phyloP scores from a whole-genome alignment of 2,888 invertebrate species.

The Cerastis leucographa region DNA sequence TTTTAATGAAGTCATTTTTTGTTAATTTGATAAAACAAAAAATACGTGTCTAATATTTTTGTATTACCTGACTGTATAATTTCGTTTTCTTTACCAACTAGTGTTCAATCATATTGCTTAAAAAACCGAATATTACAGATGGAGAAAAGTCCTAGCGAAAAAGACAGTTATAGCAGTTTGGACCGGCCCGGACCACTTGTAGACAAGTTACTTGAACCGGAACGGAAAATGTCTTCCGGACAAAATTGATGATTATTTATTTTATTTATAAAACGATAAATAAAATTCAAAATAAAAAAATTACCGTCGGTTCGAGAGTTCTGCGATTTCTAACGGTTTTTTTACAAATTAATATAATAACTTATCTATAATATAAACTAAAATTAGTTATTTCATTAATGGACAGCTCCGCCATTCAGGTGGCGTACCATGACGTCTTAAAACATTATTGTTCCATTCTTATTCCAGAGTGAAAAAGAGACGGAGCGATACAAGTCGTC shows the following conservation, averaged over 20 bases:
- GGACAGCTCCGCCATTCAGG: too few relatives aligned
- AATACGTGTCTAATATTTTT: too few relatives aligned
- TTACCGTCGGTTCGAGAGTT: not conserved
- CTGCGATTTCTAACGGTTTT: slow-evolving; percentile 24
- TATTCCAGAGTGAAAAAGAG: too few relatives aligned
- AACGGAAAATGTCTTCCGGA: slow-evolving; percentile 74
- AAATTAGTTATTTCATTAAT: too few relatives aligned
- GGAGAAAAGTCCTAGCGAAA: slow-evolving; percentile 65
- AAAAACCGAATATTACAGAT: slow-evolving; percentile 63
- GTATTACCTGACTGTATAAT: too few relatives aligned
- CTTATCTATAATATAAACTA: too few relatives aligned
- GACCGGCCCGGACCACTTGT: slow-evolving; percentile 69
- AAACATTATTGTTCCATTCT: too few relatives aligned
- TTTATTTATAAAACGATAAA: not conserved
- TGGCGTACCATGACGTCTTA: too few relatives aligned
- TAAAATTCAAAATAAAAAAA: not conserved
- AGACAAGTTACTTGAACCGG: slow-evolving; percentile 74
- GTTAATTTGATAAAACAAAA: too few relatives aligned
- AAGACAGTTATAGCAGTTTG: slow-evolving; percentile 48
- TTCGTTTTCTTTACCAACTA: too few relatives aligned
- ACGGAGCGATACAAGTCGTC: too few relatives aligned
- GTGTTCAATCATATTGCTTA: not conserved
- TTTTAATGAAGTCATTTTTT: too few relatives aligned
- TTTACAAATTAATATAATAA: not conserved
- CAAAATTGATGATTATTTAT: slow-evolving; percentile 67